phyloP scores from a whole-genome alignment of 2,888 invertebrate genomes.

The Lutraria lutraria region DNA sequence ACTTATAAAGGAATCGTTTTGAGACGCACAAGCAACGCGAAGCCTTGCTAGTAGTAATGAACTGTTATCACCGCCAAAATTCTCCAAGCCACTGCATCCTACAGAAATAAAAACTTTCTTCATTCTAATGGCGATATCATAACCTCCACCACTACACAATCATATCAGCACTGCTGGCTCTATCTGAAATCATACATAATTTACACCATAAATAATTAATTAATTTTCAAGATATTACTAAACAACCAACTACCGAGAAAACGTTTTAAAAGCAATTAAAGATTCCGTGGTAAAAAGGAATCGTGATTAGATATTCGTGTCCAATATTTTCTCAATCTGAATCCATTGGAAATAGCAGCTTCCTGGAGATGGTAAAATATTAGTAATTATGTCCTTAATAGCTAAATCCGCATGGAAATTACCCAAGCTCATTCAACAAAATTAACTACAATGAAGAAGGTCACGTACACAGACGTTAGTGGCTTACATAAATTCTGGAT shows the following conservation, averaged over 20 bases:
- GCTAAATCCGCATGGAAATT: background rate
- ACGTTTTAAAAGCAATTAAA: background rate
- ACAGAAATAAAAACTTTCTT: background rate
- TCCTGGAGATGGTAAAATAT: background rate
- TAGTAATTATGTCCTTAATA: constrained; percentile 5
- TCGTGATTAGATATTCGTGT: background rate
- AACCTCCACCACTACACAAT: background rate
- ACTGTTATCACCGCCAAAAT: background rate
- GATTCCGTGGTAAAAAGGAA: background rate
- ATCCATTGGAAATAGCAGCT: background rate
- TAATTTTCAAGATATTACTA: background rate
- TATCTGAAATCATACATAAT: background rate
- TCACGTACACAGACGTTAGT: no score
- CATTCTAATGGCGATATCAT: background rate
- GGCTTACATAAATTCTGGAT: no score
- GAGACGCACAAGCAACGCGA: background rate
- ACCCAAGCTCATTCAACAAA: background rate
- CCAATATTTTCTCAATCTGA: background rate
- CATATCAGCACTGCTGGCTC: background rate
- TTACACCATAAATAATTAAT: background rate
- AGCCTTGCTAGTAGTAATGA: background rate
- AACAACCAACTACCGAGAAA: background rate
- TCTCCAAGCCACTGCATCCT: background rate
- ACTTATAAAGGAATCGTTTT: background rate
- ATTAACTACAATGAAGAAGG: background rate